Conservation (phyloP, 2,797 vertebrate genomes). For the Poecilia gillii region DNA sequence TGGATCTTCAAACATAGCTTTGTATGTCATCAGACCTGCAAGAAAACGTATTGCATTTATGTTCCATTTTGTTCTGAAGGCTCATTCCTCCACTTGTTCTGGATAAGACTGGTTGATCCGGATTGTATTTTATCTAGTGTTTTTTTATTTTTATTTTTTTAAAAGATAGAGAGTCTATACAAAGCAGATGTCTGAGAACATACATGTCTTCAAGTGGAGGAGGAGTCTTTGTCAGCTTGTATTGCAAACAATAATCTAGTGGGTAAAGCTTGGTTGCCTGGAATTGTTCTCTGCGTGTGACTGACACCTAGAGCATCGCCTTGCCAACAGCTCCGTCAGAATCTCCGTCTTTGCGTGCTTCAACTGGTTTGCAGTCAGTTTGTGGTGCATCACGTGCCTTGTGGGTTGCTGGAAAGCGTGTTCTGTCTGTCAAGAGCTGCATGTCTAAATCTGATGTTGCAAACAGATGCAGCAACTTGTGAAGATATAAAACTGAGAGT, state of each 20-base stretch:
- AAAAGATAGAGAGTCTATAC: too few relatives aligned
- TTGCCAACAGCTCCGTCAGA: background rate
- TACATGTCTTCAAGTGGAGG: background rate
- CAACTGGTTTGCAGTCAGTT: conserved; percentile 13
- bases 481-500: background rate
- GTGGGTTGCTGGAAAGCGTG: conserved; percentile 21
- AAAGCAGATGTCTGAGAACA: background rate
- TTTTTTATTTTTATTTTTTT: background rate
- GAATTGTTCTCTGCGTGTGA: background rate
- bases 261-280: background rate
- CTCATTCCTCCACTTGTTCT: background rate
- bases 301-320: background rate
- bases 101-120: background rate
- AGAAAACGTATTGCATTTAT: conserved; percentile 23
- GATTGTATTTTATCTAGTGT: conserved; percentile 25
- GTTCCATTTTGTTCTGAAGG: conserved; percentile 14
- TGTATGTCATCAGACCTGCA: background rate
- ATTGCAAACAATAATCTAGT: background rate
- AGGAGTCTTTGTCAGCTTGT: background rate
- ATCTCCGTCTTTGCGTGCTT: background rate
- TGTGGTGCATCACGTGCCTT: conserved; percentile 23
- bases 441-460: conserved; percentile 28
- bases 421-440: conserved; percentile 9
- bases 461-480: background rate
- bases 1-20: background rate